Evolutionary conservation across 2,797 vertebrate genomes (phyloP), one percentile per base, ranked within the genome.

Genomic region (Coluber constrictor): DNA sequence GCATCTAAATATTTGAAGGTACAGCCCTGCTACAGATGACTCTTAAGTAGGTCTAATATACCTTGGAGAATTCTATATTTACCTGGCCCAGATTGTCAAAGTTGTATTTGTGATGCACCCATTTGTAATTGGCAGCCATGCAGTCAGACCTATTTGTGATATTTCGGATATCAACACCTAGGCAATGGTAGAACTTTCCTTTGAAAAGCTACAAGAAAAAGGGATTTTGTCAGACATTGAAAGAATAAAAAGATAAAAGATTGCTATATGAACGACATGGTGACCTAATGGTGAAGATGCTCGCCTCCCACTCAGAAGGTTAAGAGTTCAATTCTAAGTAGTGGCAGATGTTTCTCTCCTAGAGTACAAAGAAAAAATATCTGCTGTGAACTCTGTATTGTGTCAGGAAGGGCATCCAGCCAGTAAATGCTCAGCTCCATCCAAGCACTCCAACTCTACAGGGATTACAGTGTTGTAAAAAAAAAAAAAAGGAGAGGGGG

Each of bases 81-180:
- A 99, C 99, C 98, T 99, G 99, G 86, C 99, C 99, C 96, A 99
- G 97, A 96, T 99, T 99, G 97, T 99, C 99, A 1, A 99, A 99
- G 98, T 99, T 99, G 97, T 99, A 99, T 92, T 99, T 99, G 96
- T 99, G 99, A 96, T 99, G 99, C 79, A 99, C 98, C 99, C 99
- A 99, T 96, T 99, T 99, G 97, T 99, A 99, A 97, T 98, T 99
- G 97, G 98, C 99, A 0, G 98, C 98, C 96, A 99, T 37, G 0
- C 99, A 99, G 98, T 99, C 99, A 0, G 99, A 99, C 88, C 98
- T 98, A 98, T 99, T 99, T 96, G 99, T 99, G 97, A 99, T 98
- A 96, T 99, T 99, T 95, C 98, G 98, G 94, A 99, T 98, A 94
- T 99, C 99, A 0, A 98, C 97, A 2, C 99, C 99, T 32, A 99